These are phyloP conservation scores for Gari tellinella DNA, from an alignment of 2,888 invertebrate genomes.

Conservation along the genomic window DNA sequence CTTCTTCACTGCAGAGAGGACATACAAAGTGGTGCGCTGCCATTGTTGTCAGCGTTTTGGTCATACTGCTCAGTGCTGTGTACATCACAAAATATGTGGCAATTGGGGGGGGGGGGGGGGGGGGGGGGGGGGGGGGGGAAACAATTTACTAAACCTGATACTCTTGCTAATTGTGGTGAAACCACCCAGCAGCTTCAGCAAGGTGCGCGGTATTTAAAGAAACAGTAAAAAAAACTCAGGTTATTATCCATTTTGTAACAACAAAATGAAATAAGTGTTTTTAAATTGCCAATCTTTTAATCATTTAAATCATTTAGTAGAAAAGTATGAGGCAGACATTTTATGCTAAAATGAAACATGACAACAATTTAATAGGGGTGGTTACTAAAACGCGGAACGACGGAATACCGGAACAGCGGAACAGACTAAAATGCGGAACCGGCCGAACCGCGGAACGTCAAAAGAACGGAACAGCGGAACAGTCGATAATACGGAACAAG, in stretches of 20 bases:
- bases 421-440: too few species aligned
- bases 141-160: slow-evolving; percentile 1
- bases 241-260: slow-evolving; percentile 1
- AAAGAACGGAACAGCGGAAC: too few species aligned
- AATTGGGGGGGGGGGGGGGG: slow-evolving; percentile 2
- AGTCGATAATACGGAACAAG: too few species aligned
- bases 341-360: slow-evolving; percentile 12
- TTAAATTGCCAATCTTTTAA: slow-evolving; percentile 9
- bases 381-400: too few species aligned
- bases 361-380: background rate
- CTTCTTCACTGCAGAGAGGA: too few species aligned
- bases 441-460: too few species aligned
- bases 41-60: slow-evolving; percentile 1
- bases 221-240: slow-evolving; percentile 6
- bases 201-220: slow-evolving; percentile 3
- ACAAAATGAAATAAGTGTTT: slow-evolving; percentile 9
- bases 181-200: slow-evolving; percentile 10
- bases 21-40: slow-evolving; percentile 13
- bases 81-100: background rate
- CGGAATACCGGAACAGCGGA: too few species aligned
- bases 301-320: slow-evolving; percentile 1
- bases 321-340: slow-evolving; percentile 2
- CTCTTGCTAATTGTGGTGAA: slow-evolving; percentile 7
- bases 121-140: too few species aligned
- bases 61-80: slow-evolving; percentile 8